These are phyloP conservation scores for Halcyon smyrnensis DNA, from an alignment of 2,797 vertebrate species.

Conservation along the genomic window DNA sequence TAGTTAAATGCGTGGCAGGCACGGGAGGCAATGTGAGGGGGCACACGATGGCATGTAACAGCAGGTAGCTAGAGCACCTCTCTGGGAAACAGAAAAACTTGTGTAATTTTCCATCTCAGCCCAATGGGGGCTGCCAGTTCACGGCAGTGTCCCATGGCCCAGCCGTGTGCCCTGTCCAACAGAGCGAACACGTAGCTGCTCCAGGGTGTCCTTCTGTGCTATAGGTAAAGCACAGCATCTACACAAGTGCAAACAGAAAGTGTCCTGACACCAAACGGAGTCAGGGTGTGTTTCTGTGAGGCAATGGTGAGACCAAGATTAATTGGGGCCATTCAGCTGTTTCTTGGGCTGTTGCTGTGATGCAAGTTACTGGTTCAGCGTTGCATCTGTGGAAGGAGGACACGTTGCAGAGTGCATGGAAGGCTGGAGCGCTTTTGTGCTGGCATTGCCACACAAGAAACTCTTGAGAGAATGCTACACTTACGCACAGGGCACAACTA, in stretches of 20 bases:
- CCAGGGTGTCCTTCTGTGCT: neutral
- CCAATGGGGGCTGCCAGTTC: neutral
- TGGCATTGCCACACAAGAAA: neutral
- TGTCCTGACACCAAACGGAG: neutral
- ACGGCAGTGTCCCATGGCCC: neutral
- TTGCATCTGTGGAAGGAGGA: neutral
- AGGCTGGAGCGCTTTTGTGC: neutral
- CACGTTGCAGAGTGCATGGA: rapidly evolving
- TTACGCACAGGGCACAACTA: neutral
- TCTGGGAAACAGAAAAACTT: neutral
- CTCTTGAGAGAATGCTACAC: neutral
- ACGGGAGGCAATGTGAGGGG: neutral
- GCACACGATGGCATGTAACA: rapidly evolving
- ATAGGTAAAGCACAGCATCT: neutral
- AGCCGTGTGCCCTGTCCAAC: rapidly evolving
- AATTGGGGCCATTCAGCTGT: neutral
- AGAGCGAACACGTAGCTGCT: neutral
- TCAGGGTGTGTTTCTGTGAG: neutral
- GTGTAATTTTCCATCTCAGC: neutral
- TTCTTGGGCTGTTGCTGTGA: neutral
- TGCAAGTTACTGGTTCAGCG: neutral
- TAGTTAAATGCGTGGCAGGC: neutral
- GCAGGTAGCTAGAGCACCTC: neutral
- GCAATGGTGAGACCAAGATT: neutral
- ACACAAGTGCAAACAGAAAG: neutral